phyloP scores from a whole-genome alignment of 2,797 vertebrate species.

The Acrossocheilus wenchowensis region DNA sequence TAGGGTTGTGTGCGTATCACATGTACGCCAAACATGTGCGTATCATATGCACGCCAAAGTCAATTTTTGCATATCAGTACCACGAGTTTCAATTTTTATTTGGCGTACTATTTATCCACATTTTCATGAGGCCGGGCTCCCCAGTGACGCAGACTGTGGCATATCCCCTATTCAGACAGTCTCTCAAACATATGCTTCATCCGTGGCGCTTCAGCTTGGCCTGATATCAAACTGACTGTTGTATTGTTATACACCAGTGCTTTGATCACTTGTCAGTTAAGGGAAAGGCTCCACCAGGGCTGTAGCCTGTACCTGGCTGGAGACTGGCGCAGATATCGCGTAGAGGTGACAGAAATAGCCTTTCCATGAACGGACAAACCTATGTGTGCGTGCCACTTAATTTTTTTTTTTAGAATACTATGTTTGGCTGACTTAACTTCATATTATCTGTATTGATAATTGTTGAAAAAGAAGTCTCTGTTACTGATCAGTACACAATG shows the following conservation, averaged over 20 bases:
- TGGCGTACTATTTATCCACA: not conserved
- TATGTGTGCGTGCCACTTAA: not conserved
- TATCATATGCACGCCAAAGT: too few relatives aligned
- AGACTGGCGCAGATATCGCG: slow-evolving; percentile 29
- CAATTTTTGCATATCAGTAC: too few relatives aligned
- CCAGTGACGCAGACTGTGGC: not conserved
- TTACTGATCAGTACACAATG: not conserved
- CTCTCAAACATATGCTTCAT: not conserved
- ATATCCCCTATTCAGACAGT: not conserved
- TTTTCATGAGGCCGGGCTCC: too few relatives aligned
- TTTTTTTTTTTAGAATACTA: not conserved
- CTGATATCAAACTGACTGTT: slow-evolving; percentile 25
- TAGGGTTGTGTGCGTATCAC: too few relatives aligned
- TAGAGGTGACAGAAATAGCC: slow-evolving; percentile 43
- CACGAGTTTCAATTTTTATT: not conserved
- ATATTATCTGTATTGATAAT: not conserved
- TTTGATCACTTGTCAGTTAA: slow-evolving; percentile 48
- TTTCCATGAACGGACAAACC: slow-evolving; percentile 36
- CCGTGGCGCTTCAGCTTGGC: not conserved
- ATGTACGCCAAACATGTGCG: too few relatives aligned
- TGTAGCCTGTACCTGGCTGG: slow-evolving; percentile 8
- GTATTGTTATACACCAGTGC: slow-evolving; percentile 53
- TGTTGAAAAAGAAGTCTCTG: not conserved
- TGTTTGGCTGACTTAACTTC: not conserved
- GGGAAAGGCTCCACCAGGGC: slow-evolving; percentile 47